Evolutionary conservation across 2,797 vertebrate genomes (phyloP), one percentile per base, ranked within the genome.

Genomic region (Pteronotus mesoamericanus): DNA sequence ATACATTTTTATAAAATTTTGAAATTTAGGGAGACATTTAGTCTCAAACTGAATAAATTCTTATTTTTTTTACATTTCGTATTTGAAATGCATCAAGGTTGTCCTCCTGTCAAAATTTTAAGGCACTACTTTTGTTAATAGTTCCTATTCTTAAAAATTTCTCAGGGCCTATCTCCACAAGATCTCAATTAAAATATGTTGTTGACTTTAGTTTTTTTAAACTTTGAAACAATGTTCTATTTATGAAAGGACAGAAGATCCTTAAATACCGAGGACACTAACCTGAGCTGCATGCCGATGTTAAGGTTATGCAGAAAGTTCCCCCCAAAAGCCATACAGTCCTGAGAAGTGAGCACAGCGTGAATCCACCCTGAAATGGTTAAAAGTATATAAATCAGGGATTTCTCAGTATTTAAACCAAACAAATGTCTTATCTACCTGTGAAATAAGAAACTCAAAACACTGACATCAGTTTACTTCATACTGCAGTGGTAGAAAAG

Each of bases 201-300:
- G 48, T 22, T 78, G 94, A 53, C 96, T 71, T 29, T 53, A 91
- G 51, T 69, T 61, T 59, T 77, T 16, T 57, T 53, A 91, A 37
- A 71, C 94, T 37, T 75, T 80, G n/a, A 74, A 96, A 92, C 18
- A 95, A 88, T n/a, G 61, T 89, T 85, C 94, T 97, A 55, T 44
- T 96, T 85, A 55, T 78, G 64, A 79, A 89, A 94, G 66, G 55
- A 93, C 85, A 95, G 89, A 59, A 68, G 72, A 71, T 1, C n/a
- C 37, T 93, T 77, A 68, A 85, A 42, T 9, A 39, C 22, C n/a
- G 75, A 90, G 51, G 71, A 96, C 42, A 98, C 98, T 97, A 97
- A 99, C 99, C 99, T 99, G 99, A 99, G 99, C 98, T 99, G 99
- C 99, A 99, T 99, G 99, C 99, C 99, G 98, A 99, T 99, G 97